Base-by-base conservation (phyloP, 2,113 vertebrate species). In the Coptodon rendalli region DNA sequence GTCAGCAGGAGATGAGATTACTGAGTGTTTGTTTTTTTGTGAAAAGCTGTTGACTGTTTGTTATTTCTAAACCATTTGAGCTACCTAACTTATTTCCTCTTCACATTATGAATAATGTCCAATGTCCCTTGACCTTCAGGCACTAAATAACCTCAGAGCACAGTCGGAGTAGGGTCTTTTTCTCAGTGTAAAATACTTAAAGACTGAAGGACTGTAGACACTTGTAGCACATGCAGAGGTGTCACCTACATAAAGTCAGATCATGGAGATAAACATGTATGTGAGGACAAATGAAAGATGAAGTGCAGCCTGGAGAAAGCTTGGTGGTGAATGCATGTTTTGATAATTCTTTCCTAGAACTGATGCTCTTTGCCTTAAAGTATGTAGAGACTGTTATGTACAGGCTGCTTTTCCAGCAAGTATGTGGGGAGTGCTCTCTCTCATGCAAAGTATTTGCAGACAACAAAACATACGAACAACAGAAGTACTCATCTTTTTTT, bases 101-200 rank as follows among this genome's bases (percentile, higher is more conserved):
- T 78, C 13, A 38, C 27, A 31, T 80, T 78, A 54, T 73, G 43
- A 78, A n/a, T 78, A 31, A 76, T 29, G 14, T 80, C 36, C 24
- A 24, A 24, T 43, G 57, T 90, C 57, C 22, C 31, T 10, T 52
- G 76, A 87, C 53, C 85, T 52, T 59, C 82, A 84, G 82, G 66
- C 85, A 86, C 82, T 56, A 90, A 87, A 88, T 89, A 91, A 91
- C 79, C 78, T 63, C 45, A n/a, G 14, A 80, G 85, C 38, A 17
- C 17, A 80, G 86, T 61, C 50, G 57, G 81, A 84, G 57, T 92
- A 73, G 57, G 85, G 84, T 89, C 54, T 86, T 56, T 66, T 27
- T 78, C 84, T 83, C 88, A 80, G 87, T 85, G 61, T 66, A 84
- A 27, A 53, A 24, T 12, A 36, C 45, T 43, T 57, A 66, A 73